Percentiles rank a stretch among this genome's conserved stretches.
Conservation (phyloP, 2,797 vertebrate genomes). For the Xerus rutilus region DNA sequence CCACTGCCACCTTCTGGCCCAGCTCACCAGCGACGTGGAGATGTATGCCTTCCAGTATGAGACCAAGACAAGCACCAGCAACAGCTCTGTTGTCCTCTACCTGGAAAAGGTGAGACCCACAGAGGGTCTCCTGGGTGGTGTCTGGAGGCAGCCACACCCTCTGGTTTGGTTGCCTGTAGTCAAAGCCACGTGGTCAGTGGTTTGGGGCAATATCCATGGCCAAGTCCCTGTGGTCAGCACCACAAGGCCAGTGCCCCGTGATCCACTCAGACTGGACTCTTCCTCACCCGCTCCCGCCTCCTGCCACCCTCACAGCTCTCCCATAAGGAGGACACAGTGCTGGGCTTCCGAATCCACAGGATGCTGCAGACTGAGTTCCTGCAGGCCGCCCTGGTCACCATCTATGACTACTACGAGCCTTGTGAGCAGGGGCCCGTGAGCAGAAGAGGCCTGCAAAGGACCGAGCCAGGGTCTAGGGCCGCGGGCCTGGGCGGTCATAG, state of each 20-base stretch:
- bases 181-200: not conserved
- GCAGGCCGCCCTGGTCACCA: slow-evolving; percentile 52
- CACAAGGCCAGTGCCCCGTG: not conserved
- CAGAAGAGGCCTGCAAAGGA: not conserved
- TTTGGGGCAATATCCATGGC: not conserved
- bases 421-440: not conserved
- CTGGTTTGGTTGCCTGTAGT: not conserved
- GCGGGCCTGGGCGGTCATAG: not conserved
- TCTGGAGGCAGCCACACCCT: not conserved
- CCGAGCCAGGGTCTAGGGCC: not conserved
- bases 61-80: slow-evolving; percentile 36
- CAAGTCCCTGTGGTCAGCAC: not conserved
- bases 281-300: no score
- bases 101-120: slow-evolving; percentile 66
- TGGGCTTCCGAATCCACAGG: slow-evolving; percentile 67
- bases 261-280: not conserved
- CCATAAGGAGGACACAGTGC: not conserved
- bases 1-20: not conserved
- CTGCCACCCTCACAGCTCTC: slow-evolving; percentile 6
- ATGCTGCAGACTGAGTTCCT: slow-evolving; percentile 47
- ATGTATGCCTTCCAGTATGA: slow-evolving; percentile 71
- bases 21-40: slow-evolving; percentile 69
- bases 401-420: slow-evolving; percentile 66
- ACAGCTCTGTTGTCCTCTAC: slow-evolving; percentile 69
- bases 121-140: not conserved